These are phyloP conservation scores for Prosapia bicincta DNA, from an alignment of 2,888 invertebrate species.

Conservation along the genomic window DNA sequence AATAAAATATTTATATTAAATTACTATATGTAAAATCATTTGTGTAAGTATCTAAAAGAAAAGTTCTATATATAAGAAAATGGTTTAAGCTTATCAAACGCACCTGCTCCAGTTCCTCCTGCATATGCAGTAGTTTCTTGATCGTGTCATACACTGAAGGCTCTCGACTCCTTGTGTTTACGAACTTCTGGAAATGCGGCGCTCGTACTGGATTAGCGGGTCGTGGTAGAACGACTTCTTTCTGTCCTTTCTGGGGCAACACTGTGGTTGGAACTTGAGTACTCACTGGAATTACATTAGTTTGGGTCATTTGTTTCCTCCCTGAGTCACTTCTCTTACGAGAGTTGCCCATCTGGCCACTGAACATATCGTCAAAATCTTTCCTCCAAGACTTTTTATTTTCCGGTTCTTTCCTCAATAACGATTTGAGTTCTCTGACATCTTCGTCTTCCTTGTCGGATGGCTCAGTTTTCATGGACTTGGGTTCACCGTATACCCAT, in stretches of 20 bases:
- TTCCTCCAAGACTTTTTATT: constrained; percentile 13
- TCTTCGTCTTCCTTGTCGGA: constrained; percentile 58
- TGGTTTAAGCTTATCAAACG: no score
- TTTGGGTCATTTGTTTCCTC: constrained; percentile 23
- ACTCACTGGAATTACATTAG: constrained; percentile 13
- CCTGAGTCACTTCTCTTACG: constrained; percentile 17
- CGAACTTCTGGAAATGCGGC: constrained; percentile 27
- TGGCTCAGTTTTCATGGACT: constrained; percentile 19
- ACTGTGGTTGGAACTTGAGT: constrained; percentile 33
- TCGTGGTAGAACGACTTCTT: constrained; percentile 60
- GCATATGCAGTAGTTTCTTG: constrained; percentile 54
- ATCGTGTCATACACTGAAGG: constrained; percentile 56
- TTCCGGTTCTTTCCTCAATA: constrained; percentile 43
- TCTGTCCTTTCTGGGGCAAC: constrained; percentile 51
- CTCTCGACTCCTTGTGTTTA: constrained; percentile 41
- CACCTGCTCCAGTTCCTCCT: constrained; percentile 55
- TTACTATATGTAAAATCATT: no score
- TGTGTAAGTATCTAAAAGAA: no score
- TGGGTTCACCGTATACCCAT: constrained; percentile 38
- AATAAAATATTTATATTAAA: no score
- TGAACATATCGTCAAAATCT: constrained; percentile 21
- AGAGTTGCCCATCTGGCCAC: constrained; percentile 6
- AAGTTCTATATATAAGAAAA: no score
- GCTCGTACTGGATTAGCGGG: constrained; percentile 54
- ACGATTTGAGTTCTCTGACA: constrained; percentile 60